phyloP scores from a whole-genome alignment of 2,113 vertebrate genomes.

The Pangasianodon hypophthalmus region DNA sequence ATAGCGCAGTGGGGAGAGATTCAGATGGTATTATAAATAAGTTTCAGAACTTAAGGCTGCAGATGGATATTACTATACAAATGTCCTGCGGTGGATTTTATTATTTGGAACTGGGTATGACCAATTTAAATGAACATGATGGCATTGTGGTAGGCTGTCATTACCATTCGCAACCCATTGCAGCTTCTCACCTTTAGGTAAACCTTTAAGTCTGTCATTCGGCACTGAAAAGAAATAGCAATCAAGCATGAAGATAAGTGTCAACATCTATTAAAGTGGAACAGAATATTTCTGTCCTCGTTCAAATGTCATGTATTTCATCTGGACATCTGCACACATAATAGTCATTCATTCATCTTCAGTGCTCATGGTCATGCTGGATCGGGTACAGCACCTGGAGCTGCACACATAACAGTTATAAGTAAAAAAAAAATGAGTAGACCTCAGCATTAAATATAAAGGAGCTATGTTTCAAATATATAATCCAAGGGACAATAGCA shows the following conservation, averaged over 20 bases:
- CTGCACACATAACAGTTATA: not conserved
- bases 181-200: not conserved
- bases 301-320: not conserved
- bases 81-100: slow-evolving; percentile 46
- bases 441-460: not conserved
- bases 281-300: not conserved
- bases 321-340: not conserved
- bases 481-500: not conserved
- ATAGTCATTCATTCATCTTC: not conserved
- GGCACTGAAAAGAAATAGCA: not conserved
- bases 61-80: slow-evolving; percentile 63
- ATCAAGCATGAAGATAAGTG: not conserved
- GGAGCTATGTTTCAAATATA: not conserved
- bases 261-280: not conserved
- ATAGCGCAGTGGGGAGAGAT: slow-evolving; percentile 9
- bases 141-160: not conserved
- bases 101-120: slow-evolving; percentile 32
- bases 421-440: not conserved
- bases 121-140: slow-evolving; percentile 41
- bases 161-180: not conserved
- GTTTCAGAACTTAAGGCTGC: slow-evolving; percentile 8
- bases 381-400: not conserved
- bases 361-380: not conserved
- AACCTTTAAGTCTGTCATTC: not conserved
- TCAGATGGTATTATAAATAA: not conserved